Conservation (phyloP, 2,113 vertebrate species). For the Lophura nycthemera region DNA sequence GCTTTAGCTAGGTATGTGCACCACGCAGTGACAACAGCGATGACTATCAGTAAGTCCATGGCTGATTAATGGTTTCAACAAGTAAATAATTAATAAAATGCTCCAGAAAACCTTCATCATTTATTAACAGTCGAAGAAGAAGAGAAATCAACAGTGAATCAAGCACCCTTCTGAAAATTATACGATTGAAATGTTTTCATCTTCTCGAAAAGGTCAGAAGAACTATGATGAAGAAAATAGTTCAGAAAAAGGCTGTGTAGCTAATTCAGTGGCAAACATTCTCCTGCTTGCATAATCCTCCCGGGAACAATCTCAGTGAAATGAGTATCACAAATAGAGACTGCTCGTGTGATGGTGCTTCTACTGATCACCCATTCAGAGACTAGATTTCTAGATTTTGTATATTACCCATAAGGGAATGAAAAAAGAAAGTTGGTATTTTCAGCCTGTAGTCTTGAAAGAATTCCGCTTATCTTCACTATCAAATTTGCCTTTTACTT, state of each 20-base stretch:
- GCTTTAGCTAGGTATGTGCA: not conserved
- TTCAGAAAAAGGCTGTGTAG: not conserved
- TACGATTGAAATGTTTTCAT: not conserved
- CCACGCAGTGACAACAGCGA: not conserved
- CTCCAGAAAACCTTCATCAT: not conserved
- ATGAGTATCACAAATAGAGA: not conserved
- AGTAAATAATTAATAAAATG: not conserved
- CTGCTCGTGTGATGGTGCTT: not conserved
- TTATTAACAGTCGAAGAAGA: not conserved
- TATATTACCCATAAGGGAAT: not conserved
- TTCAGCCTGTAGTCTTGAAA: not conserved
- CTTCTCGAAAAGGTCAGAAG: not conserved
- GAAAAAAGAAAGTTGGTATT: not conserved
- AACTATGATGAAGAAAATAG: not conserved
- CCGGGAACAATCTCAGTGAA: not conserved
- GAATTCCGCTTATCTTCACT: constrained; percentile 13
- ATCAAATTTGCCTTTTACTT: not conserved
- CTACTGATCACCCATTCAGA: not conserved
- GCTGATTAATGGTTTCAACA: not conserved
- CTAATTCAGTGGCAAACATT: not conserved
- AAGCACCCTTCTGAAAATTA: not conserved
- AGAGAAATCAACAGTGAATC: not conserved
- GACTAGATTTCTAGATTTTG: not conserved
- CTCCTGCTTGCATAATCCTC: not conserved
- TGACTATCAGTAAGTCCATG: not conserved